Percentiles rank a stretch among this genome's conserved stretches.
phyloP scores from a whole-genome alignment of 2,888 invertebrate species.

The Abscondita cerata region DNA sequence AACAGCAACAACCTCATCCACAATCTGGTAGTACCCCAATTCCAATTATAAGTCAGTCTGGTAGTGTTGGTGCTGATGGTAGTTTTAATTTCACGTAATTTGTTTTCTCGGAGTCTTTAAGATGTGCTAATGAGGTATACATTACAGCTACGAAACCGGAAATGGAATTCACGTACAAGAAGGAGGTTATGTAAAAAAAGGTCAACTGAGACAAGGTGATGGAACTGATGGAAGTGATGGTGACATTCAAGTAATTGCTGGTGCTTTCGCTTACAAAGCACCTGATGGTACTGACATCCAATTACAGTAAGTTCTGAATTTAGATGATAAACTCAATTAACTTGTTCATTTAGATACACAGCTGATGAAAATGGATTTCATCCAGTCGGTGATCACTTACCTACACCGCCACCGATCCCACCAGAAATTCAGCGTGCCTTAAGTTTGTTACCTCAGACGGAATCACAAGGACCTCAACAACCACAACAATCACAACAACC shows the following conservation, averaged over 20 bases:
- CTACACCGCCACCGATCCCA: constrained; percentile 61
- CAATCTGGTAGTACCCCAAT: constrained; percentile 55
- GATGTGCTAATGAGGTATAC: no score
- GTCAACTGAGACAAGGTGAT: constrained; percentile 49
- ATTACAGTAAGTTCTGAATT: constrained; percentile 62
- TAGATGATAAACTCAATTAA: no score
- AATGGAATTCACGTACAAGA: constrained; percentile 81
- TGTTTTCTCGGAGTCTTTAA: constrained; percentile 20
- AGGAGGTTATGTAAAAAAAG: constrained; percentile 71
- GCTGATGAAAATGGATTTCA: constrained; percentile 78
- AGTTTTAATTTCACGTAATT: constrained; percentile 60
- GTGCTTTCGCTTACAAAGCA: constrained; percentile 74
- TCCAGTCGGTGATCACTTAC: constrained; percentile 71
- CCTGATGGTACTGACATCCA: constrained; percentile 73
- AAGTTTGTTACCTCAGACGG: constrained; percentile 6
- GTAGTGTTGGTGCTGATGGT: constrained; percentile 59
- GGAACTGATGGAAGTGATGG: constrained; percentile 62
- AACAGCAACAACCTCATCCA: constrained; percentile 5
- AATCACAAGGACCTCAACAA: not conserved
- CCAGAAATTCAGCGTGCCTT: constrained; percentile 44
- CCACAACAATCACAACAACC: not conserved
- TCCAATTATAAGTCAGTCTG: constrained; percentile 60
- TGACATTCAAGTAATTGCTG: constrained; percentile 65
- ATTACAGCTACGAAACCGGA: constrained; percentile 74
- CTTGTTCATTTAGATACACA: constrained; percentile 65